phyloP scores from a whole-genome alignment of 2,797 vertebrate genomes.

The Sphenodon punctatus region DNA sequence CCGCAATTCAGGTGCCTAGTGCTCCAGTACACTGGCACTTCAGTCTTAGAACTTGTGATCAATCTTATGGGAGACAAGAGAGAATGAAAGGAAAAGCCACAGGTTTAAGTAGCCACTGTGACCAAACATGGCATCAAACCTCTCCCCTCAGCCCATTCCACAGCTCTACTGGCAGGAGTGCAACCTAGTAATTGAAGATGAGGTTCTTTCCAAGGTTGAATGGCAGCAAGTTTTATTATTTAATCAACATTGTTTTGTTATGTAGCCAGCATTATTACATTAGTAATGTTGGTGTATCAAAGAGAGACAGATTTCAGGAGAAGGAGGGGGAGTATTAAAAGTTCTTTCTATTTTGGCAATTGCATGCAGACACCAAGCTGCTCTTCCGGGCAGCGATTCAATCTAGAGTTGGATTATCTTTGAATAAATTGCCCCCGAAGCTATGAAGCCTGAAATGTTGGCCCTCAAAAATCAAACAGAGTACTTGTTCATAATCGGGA shows the following conservation, averaged over 20 bases:
- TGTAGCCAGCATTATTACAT: not conserved
- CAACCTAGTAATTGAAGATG: not conserved
- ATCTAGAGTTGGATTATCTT: not conserved
- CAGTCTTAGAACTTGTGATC: not conserved
- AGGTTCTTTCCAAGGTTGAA: not conserved
- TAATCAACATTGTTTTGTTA: not conserved
- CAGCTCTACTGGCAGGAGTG: not conserved
- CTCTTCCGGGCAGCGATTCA: slow-evolving; percentile 12
- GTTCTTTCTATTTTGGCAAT: not conserved
- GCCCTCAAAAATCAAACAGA: slow-evolving; percentile 17
- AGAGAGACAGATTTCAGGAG: not conserved
- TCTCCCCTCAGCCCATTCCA: not conserved
- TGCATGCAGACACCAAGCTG: slow-evolving; percentile 5
- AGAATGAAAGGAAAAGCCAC: not conserved
- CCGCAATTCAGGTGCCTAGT: not conserved
- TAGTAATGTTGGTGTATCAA: too few species aligned
- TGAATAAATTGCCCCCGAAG: not conserved
- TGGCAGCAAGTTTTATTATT: too few species aligned
- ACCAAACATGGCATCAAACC: not conserved
- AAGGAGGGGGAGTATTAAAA: not conserved
- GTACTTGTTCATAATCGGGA: not conserved
- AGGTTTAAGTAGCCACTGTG: not conserved
- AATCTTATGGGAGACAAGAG: not conserved
- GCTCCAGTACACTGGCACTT: not conserved
- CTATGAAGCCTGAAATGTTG: not conserved